Evolutionary conservation across 2,113 vertebrate species (phyloP), one percentile per base, ranked within the genome.

Genomic region (Semnornis frantzii): DNA sequence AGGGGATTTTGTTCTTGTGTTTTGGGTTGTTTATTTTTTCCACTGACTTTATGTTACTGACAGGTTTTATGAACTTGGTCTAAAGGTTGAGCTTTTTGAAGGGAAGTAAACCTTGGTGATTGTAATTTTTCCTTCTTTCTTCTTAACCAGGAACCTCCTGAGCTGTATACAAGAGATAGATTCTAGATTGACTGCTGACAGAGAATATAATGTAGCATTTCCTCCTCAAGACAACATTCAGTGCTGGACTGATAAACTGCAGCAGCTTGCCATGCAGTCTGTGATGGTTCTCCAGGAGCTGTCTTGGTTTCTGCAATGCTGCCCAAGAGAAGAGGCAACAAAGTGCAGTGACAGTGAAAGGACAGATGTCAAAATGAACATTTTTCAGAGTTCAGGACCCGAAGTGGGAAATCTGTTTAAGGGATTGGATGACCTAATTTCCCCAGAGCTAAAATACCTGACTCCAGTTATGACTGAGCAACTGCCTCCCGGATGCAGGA

Each of bases 241-340:
- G 7, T 62, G 34, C 81, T 99, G 99, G 99, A 95, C 98, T 2
- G 97, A 95, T 78, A 96, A 92, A 68, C 97, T 98, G 42, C 98
- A 98, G 93, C 95, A 94, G 0, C 97, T 99, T 83, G 96, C 97
- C 17, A 97, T 98, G 94, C 99, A 99, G 94, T 98, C 98, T n/a
- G 28, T 97, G 77, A 90, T 98, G 39, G 92, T 98, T 65, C 97
- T 99, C 0, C 98, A 99, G 95, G 98, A 99, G 95, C 95, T 99
- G 28, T 97, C 95, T 50, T 99, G 98, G 98, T 94, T 99, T 90
- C 85, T 99, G 14, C 98, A 98, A 33, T 99, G 99, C 96, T 99
- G 99, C 82, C 99, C 99, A 3, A 97, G 97, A 93, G 96, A 96
- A 18, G 89, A 86, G 23, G 65, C 59, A 44, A 12, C 33, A 1